phyloP scores from a whole-genome alignment of 2,113 vertebrate genomes.

The Myrmecobius fasciatus region DNA sequence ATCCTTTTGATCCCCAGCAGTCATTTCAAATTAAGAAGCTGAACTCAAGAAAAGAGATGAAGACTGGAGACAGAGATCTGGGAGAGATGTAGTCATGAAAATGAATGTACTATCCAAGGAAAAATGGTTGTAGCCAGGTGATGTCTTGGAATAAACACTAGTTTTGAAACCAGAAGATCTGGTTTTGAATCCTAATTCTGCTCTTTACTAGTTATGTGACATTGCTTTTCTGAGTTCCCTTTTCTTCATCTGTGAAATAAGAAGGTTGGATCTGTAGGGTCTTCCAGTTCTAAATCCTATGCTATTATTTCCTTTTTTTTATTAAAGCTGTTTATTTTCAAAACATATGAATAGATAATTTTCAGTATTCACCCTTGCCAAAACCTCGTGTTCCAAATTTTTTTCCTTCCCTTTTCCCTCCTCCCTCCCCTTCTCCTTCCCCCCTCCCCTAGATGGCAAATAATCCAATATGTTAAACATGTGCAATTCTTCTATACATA shows the following conservation, averaged over 20 bases:
- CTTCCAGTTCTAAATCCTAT: neutral
- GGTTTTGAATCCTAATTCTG: neutral
- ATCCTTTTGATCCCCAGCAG: neutral
- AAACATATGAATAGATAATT: too few species aligned
- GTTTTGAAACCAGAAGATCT: neutral
- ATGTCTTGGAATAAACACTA: neutral
- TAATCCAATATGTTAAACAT: too few species aligned
- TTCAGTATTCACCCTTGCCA: too few species aligned
- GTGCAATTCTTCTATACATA: too few species aligned
- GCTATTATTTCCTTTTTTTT: neutral
- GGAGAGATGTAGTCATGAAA: neutral
- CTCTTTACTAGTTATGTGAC: neutral
- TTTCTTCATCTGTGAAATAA: neutral
- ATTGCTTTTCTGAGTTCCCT: neutral
- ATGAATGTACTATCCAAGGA: neutral
- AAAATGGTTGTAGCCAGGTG: neutral
- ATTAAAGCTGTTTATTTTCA: too few species aligned
- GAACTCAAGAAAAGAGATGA: neutral
- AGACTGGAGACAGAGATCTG: neutral
- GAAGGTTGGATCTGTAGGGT: neutral
- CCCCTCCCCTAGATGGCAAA: too few species aligned
- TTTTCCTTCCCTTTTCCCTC: too few species aligned
- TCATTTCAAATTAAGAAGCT: neutral
- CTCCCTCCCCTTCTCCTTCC: too few species aligned
- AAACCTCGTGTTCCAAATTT: too few species aligned